phyloP scores from a whole-genome alignment of 1,140 invertebrate genomes.

The Idris sp. region DNA sequence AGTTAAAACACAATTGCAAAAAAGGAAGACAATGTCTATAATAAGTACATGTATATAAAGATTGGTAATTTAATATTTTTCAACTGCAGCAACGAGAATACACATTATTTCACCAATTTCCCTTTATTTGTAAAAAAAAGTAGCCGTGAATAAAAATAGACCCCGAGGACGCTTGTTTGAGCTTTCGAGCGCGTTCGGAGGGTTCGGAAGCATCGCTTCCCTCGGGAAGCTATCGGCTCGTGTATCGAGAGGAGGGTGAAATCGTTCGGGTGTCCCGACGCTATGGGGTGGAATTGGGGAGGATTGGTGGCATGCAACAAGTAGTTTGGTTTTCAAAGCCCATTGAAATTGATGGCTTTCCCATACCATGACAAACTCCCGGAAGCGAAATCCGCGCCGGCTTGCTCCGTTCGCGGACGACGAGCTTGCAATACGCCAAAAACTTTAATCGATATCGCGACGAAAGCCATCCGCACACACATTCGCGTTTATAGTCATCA shows the following conservation, averaged over 20 bases:
- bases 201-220: conserved; percentile 74
- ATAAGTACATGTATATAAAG: conserved; percentile 45
- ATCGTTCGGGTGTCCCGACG: conserved; percentile 68
- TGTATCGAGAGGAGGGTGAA: conserved; percentile 78
- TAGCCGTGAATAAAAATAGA: conserved; percentile 63
- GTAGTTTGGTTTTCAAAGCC: conserved; percentile 80
- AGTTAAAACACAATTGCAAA: conserved; percentile 18
- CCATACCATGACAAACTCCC: conserved; percentile 78
- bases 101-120: conserved; percentile 74
- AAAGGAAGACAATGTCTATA: conserved; percentile 39
- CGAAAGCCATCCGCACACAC: conserved; percentile 59
- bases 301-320: conserved; percentile 76
- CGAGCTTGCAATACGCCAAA: conserved; percentile 75
- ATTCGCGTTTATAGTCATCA: conserved; percentile 49
- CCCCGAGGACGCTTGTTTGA: conserved; percentile 64
- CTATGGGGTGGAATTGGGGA: conserved; percentile 60
- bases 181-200: conserved; percentile 66
- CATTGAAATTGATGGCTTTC: conserved; percentile 80
- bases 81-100: conserved; percentile 53
- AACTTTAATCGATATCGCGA: conserved; percentile 77
- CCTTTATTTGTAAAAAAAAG: conserved; percentile 60
- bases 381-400: conserved; percentile 64
- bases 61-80: conserved; percentile 56
- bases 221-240: conserved; percentile 78
- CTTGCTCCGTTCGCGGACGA: conserved; percentile 71